Evolutionary conservation across 2,888 invertebrate species (phyloP).

Genomic region (Lycophotia porphyrea): DNA sequence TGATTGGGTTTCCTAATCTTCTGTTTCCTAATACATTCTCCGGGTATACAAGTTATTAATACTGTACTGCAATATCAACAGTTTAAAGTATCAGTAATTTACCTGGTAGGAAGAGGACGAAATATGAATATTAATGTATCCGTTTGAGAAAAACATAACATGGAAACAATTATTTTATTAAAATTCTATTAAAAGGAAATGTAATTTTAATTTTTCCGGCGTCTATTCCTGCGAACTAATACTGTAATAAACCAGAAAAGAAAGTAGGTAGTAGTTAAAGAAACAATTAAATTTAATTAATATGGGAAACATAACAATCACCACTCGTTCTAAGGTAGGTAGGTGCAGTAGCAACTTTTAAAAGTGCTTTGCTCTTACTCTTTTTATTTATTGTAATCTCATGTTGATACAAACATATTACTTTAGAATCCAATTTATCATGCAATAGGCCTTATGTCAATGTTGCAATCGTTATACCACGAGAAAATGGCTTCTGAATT

Average conservation of each 20-base stretch:
- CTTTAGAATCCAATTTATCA: not conserved
- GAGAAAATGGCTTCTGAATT: not conserved
- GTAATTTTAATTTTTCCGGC: not conserved
- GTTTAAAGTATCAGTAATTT: not conserved
- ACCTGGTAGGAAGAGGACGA: not conserved
- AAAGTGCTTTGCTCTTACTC: not conserved
- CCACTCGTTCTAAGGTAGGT: not conserved
- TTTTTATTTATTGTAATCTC: not conserved
- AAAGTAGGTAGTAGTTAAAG: not conserved
- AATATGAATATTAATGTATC: not conserved
- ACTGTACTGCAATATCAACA: not conserved
- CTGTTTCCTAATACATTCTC: not conserved
- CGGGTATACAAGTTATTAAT: not conserved
- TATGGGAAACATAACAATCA: not conserved
- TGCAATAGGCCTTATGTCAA: not conserved
- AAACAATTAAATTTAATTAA: slow-evolving; percentile 4
- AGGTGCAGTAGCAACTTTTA: not conserved
- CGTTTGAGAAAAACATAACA: not conserved
- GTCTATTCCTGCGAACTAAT: not conserved
- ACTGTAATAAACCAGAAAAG: not conserved
- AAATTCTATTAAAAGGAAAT: not conserved
- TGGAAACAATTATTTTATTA: not conserved
- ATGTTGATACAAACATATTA: not conserved
- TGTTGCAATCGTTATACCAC: not conserved
- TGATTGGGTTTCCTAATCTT: not conserved